Conservation (phyloP, 2,888 invertebrate genomes). For the Drosophila conformis region DNA sequence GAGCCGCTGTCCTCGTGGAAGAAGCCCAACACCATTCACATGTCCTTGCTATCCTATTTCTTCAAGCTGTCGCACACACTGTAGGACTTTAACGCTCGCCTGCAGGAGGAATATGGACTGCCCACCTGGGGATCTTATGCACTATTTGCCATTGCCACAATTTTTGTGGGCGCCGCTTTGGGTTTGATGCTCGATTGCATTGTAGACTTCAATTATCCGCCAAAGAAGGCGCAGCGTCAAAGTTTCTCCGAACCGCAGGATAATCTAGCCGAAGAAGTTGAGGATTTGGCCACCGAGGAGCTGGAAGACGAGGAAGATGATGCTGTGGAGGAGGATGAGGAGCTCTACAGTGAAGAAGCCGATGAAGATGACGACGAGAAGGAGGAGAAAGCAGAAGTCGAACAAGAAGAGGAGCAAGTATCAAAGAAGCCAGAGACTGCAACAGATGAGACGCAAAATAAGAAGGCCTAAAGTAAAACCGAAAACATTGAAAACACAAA, state of each 20-base stretch:
- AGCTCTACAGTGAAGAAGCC: conserved; percentile 60
- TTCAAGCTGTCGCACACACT: conserved; percentile 97
- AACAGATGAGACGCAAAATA: conserved; percentile 45
- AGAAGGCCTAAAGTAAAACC: conserved; percentile 62
- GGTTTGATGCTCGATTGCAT: conserved; percentile 96
- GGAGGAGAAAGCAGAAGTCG: conserved; percentile 20
- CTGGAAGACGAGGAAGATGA: conserved; percentile 77
- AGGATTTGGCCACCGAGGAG: conserved; percentile 75
- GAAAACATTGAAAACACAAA: conserved; percentile 38
- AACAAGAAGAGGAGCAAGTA: conserved; percentile 29
- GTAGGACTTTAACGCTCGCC: conserved; percentile 93
- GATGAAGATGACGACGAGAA: conserved; percentile 42
- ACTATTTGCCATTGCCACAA: conserved; percentile 96
- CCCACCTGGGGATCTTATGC: conserved; percentile 97
- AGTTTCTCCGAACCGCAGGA: conserved; percentile 41
- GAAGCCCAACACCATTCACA: conserved; percentile 95
- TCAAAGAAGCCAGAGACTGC: conserved; percentile 52
- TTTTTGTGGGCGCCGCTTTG: conserved; percentile 94
- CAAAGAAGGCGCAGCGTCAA: conserved; percentile 85
- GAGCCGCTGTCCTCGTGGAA: conserved; percentile 96
- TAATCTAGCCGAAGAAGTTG: conserved; percentile 75
- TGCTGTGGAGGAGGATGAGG: conserved; percentile 50
- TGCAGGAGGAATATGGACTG: conserved; percentile 96
- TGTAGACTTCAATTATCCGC: conserved; percentile 94
- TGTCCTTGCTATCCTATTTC: conserved; percentile 96